Evolutionary conservation across 2,113 vertebrate genomes (phyloP).

Genomic region (Phrynosoma platyrhinos): DNA sequence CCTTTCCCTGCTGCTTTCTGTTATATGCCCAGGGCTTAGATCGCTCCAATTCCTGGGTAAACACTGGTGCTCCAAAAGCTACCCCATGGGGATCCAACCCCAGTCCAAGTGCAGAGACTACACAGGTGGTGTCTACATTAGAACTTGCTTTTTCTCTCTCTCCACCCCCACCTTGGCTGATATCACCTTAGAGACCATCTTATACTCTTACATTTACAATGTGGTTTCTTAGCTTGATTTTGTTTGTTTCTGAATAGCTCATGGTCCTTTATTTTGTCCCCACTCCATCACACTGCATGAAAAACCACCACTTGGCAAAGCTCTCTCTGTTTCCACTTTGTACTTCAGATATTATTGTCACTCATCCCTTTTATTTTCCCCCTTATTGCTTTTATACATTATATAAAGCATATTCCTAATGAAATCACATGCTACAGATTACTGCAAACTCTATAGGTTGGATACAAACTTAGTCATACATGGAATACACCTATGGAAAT

Average conservation of each 20-base stretch:
- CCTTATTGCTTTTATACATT: conserved; percentile 46
- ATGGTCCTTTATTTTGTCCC: conserved; percentile 49
- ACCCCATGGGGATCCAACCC: conserved; percentile 98
- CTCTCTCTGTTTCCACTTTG: conserved; percentile 24
- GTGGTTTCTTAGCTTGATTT: conserved; percentile 66
- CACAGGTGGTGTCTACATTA: conserved; percentile 93
- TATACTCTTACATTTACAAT: conserved; percentile 67
- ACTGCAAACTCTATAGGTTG: conserved; percentile 40
- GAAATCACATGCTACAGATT: conserved; percentile 59
- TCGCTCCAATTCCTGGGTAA: conserved; percentile 99
- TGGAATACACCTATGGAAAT: not conserved
- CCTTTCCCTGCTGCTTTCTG: conserved; percentile 87
- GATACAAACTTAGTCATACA: not conserved
- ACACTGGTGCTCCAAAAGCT: conserved; percentile 98
- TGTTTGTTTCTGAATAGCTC: conserved; percentile 54
- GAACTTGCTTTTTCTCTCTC: conserved; percentile 72
- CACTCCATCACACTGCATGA: conserved; percentile 74
- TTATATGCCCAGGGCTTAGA: conserved; percentile 95
- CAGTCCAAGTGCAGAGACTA: conserved; percentile 94
- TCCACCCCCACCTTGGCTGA: conserved; percentile 65
- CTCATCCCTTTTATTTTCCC: conserved; percentile 2
- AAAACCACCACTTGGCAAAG: conserved; percentile 45
- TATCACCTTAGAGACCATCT: conserved; percentile 71
- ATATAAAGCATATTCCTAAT: conserved; percentile 58
- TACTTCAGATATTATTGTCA: conserved; percentile 61